Evolutionary conservation across 2,888 invertebrate species (phyloP), one percentile per base, ranked within the genome.

Genomic region (Ashinkailepas kermadecensis): DNA sequence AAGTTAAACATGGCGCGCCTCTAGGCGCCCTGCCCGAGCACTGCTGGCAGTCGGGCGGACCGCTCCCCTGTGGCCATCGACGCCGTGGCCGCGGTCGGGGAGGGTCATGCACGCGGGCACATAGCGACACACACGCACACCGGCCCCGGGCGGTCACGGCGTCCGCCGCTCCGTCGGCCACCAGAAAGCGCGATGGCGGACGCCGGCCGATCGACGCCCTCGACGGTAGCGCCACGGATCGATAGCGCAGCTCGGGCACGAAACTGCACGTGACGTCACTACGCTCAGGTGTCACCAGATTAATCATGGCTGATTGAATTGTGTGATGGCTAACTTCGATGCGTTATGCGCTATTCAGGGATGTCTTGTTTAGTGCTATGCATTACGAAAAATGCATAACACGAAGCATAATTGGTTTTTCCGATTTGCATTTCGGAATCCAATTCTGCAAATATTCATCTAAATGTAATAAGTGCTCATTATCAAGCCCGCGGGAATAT

Each of bases 1-100:
- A 88, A 88, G 86, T 87, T 88, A 85, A 88, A 88, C 88, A 88
- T 88, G 18, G 70, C 70, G 39, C 83, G 81, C 85, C 85, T 83
- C 82, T 81, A 81, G 70, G 70, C 70, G 18, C 39, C 15, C 39
- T 7, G 39, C 15, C 70, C 39, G 39, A 54, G 39, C 65, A 39
- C 39, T 4, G 39, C 2, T 39, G 39, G 2, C 39, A 39, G 39
- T 39, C 39, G 39, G 2, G 39, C 39, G 39, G 65, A 10, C 65
- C 65, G 23, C 11, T 23, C 65, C 65, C 23, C 65, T 67, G 23
- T 4, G 23, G 65, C 65, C 65, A 67, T 23, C 65, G 23, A 23
- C 65, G 65, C 23, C 21, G 21, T 0, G 12, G 2, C 65, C 18
- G 12, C 3, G 65, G 2, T 23, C 65, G 21, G 10, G 11, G 62